These are phyloP conservation scores for Prolemur simus DNA, from an alignment of 2,113 vertebrate genomes.

Conservation along the genomic window DNA sequence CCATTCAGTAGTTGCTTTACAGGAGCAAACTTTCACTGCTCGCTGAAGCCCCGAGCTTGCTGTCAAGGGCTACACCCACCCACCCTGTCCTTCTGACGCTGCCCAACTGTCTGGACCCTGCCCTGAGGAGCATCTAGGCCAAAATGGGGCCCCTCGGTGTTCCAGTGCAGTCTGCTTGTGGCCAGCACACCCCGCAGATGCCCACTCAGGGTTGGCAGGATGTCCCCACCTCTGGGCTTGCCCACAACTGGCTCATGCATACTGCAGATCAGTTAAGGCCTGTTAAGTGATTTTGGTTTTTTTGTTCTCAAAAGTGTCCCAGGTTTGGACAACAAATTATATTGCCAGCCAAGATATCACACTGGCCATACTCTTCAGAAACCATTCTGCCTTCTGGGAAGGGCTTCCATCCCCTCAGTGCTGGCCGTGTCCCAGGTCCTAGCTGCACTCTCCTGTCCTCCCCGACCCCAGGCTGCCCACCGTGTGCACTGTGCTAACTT, in stretches of 20 bases:
- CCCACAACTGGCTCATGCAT: not conserved
- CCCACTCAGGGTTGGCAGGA: too few relatives aligned
- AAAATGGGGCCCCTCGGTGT: not conserved
- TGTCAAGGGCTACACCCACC: fast-evolving
- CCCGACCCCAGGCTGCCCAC: not conserved
- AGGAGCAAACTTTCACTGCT: not conserved
- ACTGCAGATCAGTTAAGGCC: not conserved
- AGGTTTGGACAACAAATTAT: not conserved
- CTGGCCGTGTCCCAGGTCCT: not conserved
- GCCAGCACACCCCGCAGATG: not conserved
- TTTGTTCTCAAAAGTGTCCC: not conserved
- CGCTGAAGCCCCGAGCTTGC: not conserved
- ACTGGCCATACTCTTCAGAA: not conserved
- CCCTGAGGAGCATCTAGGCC: not conserved
- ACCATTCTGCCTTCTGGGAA: not conserved
- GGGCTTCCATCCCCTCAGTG: not conserved
- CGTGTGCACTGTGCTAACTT: not conserved
- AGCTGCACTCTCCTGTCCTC: not conserved
- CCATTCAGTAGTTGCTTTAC: not conserved
- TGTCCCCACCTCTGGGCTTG: not conserved
- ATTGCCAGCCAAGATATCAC: not conserved
- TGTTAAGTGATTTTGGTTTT: not conserved
- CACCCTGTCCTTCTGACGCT: not conserved
- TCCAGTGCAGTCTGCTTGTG: not conserved
- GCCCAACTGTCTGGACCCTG: not conserved